Conservation (phyloP, 64 coral and sea anemone genomes). For the Montipora capricornis region DNA sequence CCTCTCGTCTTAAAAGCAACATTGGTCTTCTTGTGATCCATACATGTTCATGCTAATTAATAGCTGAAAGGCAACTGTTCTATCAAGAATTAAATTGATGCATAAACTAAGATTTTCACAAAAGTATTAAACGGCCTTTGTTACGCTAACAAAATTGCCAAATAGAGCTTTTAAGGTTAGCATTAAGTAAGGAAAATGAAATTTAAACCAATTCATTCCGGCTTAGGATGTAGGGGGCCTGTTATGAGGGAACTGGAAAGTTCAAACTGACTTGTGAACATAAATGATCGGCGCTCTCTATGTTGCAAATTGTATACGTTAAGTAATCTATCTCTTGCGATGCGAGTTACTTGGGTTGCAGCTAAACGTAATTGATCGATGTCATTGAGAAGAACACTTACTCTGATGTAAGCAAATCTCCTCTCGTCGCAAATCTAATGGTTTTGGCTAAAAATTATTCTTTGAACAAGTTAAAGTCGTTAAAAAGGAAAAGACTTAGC, state of each 20-base stretch:
- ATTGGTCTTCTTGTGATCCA: neutral
- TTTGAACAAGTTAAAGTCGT: too few species aligned
- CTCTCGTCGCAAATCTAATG: neutral
- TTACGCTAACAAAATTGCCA: neutral
- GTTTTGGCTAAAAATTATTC: neutral
- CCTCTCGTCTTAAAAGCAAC: neutral
- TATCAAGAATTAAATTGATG: neutral
- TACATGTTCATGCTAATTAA: neutral
- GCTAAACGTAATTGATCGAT: neutral
- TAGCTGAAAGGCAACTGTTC: neutral
- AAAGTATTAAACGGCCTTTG: neutral
- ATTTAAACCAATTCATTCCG: neutral
- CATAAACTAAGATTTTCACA: neutral
- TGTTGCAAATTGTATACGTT: neutral
- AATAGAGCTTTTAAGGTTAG: neutral
- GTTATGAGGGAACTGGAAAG: neutral
- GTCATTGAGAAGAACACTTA: neutral
- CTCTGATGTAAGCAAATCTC: neutral
- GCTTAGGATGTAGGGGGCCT: neutral
- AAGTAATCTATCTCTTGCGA: neutral
- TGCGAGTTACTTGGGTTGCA: neutral
- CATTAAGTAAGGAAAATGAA: neutral
- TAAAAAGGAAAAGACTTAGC: too few species aligned
- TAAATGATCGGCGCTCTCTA: too few species aligned
- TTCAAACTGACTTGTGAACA: neutral